Evolutionary conservation across 2,888 invertebrate genomes (phyloP).

Genomic region (Drosophila putrida): DNA sequence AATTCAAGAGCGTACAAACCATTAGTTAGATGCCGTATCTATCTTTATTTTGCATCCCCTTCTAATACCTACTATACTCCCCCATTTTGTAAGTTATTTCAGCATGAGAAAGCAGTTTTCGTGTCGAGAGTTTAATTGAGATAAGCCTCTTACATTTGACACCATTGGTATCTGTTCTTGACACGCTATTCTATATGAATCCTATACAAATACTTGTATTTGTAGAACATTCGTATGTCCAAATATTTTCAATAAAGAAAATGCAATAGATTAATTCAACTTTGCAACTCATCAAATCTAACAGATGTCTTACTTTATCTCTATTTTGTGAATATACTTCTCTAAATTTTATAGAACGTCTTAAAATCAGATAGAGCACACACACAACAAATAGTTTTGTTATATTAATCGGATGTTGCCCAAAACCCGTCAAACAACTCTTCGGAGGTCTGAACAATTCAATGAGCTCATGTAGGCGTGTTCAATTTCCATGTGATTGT

Average conservation of each 20-base stretch:
- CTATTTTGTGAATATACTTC: too few relatives aligned
- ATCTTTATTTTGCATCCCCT: background rate
- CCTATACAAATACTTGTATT: background rate
- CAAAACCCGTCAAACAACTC: constrained; percentile 30
- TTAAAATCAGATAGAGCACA: too few relatives aligned
- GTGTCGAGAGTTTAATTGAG: constrained; percentile 38
- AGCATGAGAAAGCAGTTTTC: constrained; percentile 22
- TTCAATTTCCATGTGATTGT: constrained; percentile 25
- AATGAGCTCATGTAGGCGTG: constrained; percentile 46
- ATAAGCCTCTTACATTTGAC: constrained; percentile 50
- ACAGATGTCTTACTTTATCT: background rate
- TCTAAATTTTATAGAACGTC: too few relatives aligned
- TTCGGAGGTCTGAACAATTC: constrained; percentile 9
- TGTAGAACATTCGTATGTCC: background rate
- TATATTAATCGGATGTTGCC: background rate
- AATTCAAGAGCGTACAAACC: background rate
- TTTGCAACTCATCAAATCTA: too few relatives aligned
- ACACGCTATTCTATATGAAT: constrained; percentile 6
- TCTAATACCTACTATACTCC: constrained; percentile 25
- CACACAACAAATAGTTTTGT: background rate
- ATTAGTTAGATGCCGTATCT: background rate
- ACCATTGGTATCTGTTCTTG: constrained; percentile 21
- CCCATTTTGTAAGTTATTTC: constrained; percentile 20
- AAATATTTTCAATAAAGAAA: background rate
- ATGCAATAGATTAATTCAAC: too few relatives aligned